These are phyloP conservation scores for Macrophya alboannulata DNA, from an alignment of 2,888 invertebrate species.

Conservation along the genomic window DNA sequence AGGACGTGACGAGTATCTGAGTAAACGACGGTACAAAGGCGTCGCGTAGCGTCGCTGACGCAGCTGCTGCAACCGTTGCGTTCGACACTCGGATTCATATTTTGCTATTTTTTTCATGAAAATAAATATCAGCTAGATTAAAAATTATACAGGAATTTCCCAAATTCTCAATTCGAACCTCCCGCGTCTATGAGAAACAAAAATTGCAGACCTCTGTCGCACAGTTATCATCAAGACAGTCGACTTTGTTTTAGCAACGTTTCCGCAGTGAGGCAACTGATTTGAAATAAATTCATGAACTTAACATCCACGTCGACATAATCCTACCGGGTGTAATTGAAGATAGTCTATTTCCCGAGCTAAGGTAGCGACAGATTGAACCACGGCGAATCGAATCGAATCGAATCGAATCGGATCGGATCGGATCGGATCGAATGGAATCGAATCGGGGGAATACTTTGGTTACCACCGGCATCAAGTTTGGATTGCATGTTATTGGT, in stretches of 20 bases:
- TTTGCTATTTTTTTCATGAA: neutral
- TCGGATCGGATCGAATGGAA: constrained; percentile 34
- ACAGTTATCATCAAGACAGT: no score
- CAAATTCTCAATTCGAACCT: neutral
- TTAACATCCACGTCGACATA: neutral
- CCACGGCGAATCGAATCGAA: constrained; percentile 13
- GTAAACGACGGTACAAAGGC: constrained; percentile 51
- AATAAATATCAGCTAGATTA: neutral
- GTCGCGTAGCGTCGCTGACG: neutral
- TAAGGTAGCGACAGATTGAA: constrained; percentile 15
- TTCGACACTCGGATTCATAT: neutral
- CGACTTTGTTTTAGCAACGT: no score
- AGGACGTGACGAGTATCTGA: constrained; percentile 50
- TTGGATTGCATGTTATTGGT: constrained; percentile 66
- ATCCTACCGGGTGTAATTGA: constrained; percentile 32
- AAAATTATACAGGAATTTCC: neutral
- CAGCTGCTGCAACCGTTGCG: neutral
- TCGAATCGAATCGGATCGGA: constrained; percentile 29
- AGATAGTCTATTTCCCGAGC: constrained; percentile 15
- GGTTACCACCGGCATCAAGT: constrained; percentile 51
- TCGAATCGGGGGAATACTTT: constrained; percentile 51
- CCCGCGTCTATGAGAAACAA: no score
- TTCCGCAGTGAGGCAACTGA: neutral
- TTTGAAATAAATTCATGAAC: neutral
- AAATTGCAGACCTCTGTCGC: no score